Evolutionary conservation across 2,113 vertebrate genomes (phyloP).

Genomic region (Paracanthobrama guichenoti): DNA sequence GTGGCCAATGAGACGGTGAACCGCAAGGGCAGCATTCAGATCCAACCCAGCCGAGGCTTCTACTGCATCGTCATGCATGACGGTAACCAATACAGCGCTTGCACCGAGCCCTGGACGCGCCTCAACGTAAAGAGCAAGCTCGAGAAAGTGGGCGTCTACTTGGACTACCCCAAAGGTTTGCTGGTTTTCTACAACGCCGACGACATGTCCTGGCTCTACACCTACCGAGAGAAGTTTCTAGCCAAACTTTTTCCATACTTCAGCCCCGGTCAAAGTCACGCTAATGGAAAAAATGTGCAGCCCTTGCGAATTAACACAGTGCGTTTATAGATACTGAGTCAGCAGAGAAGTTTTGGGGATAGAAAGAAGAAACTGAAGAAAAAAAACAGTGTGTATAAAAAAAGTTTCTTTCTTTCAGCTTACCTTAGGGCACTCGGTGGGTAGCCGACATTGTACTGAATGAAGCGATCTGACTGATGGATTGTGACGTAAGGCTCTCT

Average conservation of each 20-base stretch:
- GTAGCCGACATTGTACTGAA: background rate
- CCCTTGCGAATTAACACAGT: constrained; percentile 94
- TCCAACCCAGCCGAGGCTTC: constrained; percentile 93
- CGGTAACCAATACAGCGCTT: constrained; percentile 98
- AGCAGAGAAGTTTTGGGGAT: background rate
- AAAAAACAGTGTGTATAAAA: constrained; percentile 58
- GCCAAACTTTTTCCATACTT: constrained; percentile 94
- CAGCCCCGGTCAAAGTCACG: constrained; percentile 96
- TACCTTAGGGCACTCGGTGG: constrained; percentile 53
- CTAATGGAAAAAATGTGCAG: constrained; percentile 97
- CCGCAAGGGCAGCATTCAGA: constrained; percentile 97
- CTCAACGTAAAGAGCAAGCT: constrained; percentile 95
- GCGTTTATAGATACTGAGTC: constrained; percentile 77
- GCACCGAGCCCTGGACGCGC: constrained; percentile 97
- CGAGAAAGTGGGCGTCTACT: constrained; percentile 96
- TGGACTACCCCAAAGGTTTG: constrained; percentile 93
- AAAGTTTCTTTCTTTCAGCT: constrained; percentile 58
- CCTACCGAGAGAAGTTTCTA: constrained; percentile 90
- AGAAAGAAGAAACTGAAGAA: constrained; percentile 43
- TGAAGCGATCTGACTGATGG: constrained; percentile 44
- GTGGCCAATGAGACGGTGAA: constrained; percentile 90
- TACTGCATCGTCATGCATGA: constrained; percentile 99
- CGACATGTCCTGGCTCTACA: constrained; percentile 99
- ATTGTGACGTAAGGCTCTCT: constrained; percentile 6
- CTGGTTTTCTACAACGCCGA: constrained; percentile 98